Conservation (phyloP, 2,888 invertebrate genomes). For the Drosophila barbarae region DNA sequence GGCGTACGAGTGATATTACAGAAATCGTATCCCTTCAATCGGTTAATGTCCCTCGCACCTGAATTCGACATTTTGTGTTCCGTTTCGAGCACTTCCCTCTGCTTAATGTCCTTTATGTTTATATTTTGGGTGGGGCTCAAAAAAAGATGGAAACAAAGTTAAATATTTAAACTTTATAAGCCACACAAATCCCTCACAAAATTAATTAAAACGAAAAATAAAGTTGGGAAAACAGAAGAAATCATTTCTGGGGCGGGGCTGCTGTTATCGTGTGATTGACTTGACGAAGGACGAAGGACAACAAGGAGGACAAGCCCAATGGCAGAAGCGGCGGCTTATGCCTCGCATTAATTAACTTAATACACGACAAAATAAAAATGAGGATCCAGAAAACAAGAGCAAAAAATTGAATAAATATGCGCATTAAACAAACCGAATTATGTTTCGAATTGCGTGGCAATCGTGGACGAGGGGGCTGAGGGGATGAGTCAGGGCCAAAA, state of each 20-base stretch:
- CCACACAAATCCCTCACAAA: constrained; percentile 57
- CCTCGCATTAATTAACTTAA: constrained; percentile 65
- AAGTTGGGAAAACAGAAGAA: constrained; percentile 41
- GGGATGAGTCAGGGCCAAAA: constrained; percentile 6
- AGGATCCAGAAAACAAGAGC: constrained; percentile 24
- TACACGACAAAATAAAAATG: constrained; percentile 47
- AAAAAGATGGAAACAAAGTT: constrained; percentile 15
- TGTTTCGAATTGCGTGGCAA: constrained; percentile 21
- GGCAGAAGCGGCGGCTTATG: constrained; percentile 58
- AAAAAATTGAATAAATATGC: constrained; percentile 51
- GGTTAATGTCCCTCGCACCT: constrained; percentile 7
- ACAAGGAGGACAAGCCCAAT: constrained; percentile 50
- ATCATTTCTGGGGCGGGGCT: constrained; percentile 15
- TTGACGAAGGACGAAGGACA: constrained; percentile 65
- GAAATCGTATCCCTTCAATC: constrained; percentile 1
- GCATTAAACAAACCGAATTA: constrained; percentile 41
- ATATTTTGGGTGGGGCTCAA: not conserved
- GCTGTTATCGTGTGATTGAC: constrained; percentile 56
- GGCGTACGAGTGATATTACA: constrained; percentile 15
- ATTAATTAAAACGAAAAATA: constrained; percentile 61
- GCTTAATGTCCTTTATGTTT: not conserved
- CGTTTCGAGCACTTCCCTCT: not conserved
- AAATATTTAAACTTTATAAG: constrained; percentile 69
- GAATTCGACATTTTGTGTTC: constrained; percentile 9
- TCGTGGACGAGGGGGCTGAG: not conserved